Conservation (phyloP, 2,113 vertebrate species). For the Romanogobio albipinnatus region DNA sequence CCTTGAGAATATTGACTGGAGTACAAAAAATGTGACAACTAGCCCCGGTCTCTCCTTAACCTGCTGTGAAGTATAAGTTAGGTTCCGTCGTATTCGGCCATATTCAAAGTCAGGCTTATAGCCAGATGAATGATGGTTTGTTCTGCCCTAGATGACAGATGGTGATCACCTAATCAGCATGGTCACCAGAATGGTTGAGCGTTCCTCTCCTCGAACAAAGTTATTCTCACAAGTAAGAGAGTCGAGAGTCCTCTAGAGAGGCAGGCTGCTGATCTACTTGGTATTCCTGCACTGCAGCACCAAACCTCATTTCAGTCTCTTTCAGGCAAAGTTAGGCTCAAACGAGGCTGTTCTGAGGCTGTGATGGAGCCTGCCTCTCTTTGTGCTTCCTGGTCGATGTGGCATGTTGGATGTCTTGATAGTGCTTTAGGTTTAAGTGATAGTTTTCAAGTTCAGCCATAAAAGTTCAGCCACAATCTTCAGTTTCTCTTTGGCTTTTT, state of each 20-base stretch:
- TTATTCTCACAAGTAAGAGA: constrained; percentile 90
- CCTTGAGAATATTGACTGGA: neutral
- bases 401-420: constrained; percentile 58
- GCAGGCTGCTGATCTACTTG: constrained; percentile 55
- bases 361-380: constrained; percentile 60
- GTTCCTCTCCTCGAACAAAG: constrained; percentile 84
- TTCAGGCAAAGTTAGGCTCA: constrained; percentile 27
- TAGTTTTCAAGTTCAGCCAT: constrained; percentile 28
- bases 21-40: neutral
- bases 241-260: constrained; percentile 47
- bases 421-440: constrained; percentile 22
- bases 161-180: constrained; percentile 86
- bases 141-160: constrained; percentile 87
- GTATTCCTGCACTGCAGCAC: neutral
- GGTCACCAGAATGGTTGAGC: constrained; percentile 88
- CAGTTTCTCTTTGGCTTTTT: constrained; percentile 13
- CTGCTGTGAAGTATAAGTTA: neutral
- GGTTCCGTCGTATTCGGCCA: neutral
- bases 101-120: neutral
- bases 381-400: constrained; percentile 44
- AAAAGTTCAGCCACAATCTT: constrained; percentile 8
- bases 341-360: constrained; percentile 30
- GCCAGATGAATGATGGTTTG: constrained; percentile 54
- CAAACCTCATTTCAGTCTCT: constrained; percentile 39
- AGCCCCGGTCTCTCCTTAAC: neutral